phyloP scores from a whole-genome alignment of 2,797 vertebrate genomes.

The Bovichtus variegatus region DNA sequence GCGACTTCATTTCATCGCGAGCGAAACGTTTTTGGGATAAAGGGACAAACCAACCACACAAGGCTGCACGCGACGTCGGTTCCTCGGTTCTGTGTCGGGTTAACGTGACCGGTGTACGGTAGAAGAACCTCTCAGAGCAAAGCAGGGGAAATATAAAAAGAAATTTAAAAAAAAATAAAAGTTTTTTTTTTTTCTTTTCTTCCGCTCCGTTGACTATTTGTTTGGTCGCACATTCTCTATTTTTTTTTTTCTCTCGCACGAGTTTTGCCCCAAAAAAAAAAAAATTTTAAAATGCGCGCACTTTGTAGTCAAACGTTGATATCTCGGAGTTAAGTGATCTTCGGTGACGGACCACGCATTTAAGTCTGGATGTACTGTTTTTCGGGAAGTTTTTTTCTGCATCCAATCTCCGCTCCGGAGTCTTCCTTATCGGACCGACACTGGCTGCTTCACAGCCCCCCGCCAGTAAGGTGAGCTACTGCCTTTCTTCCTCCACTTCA shows the following conservation, averaged over 20 bases:
- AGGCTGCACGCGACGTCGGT: conserved; percentile 19
- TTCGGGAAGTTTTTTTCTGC: conserved; percentile 40
- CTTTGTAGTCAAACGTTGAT: conserved; percentile 30
- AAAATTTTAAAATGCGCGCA: conserved; percentile 65
- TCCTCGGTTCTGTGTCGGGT: conserved; percentile 7
- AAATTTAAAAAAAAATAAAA: too few relatives aligned
- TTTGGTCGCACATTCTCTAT: conserved; percentile 32
- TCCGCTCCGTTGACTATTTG: conserved; percentile 36
- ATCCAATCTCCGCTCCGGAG: conserved; percentile 46
- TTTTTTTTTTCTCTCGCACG: conserved; percentile 16
- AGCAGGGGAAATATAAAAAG: too few relatives aligned
- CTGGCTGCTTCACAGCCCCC: conserved; percentile 62
- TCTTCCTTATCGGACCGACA: conserved; percentile 34
- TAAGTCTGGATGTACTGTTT: conserved; percentile 48
- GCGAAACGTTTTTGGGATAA: conserved; percentile 70
- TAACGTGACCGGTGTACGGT: conserved; percentile 13
- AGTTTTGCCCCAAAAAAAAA: conserved; percentile 56
- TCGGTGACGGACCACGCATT: neutral
- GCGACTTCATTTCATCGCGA: conserved; percentile 56
- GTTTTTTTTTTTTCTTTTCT: too few relatives aligned
- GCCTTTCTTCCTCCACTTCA: neutral
- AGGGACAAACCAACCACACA: conserved; percentile 49
- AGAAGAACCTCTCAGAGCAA: neutral
- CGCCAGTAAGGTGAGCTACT: conserved; percentile 69
- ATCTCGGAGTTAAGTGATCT: conserved; percentile 27